Base-by-base conservation (phyloP, 1,140 invertebrate species). In the Acromyrmex charruanus region DNA sequence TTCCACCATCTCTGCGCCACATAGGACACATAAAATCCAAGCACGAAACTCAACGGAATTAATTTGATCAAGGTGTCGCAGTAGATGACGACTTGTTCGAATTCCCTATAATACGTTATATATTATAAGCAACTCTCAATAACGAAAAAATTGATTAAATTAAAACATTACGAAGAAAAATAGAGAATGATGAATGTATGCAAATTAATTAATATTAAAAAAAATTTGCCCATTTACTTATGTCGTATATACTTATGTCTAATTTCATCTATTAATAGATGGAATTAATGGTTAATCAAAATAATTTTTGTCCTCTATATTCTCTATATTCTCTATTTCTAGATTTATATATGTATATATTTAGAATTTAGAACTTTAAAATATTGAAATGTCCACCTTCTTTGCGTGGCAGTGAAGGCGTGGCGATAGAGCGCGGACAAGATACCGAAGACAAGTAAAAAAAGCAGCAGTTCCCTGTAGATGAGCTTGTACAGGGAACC, bases 401-500 rank as follows among this genome's bases (percentile, higher is more conserved):
- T 97, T 90, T 97, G 96, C 3, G 93, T 75, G 14, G 92, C 87
- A 28, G 92, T 96, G 51, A 98, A 95, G n/a, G 95, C 93, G 80
- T 97, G 95, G 65, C 97, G 94, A 93, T 98, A 98, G 58, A 97
- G 91, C 9, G 97, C 93, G 69, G 97, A 97, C 58, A 98, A 95
- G 21, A 93, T 71, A 2, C 95, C 95, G 91, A 97, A 98, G 1
- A 96, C 88, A 5, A 95, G 69, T 21, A 96, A 91, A 92, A 97
- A 98, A 14, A 98, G 93, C 2, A 97, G 58, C 12, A 97, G 94
- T 93, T 98, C 97, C 66, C 96, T 95, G 93, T 97, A 98, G 79
- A 98, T 96, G 12, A 97, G 95, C 90, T 98, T 98, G 95, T 97
- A 98, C 7, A 98, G 95, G 86, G 97, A 97, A 44, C 97, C 97